Base-by-base conservation (phyloP, 2,888 invertebrate genomes). In the Megalurothrips usitatus region DNA sequence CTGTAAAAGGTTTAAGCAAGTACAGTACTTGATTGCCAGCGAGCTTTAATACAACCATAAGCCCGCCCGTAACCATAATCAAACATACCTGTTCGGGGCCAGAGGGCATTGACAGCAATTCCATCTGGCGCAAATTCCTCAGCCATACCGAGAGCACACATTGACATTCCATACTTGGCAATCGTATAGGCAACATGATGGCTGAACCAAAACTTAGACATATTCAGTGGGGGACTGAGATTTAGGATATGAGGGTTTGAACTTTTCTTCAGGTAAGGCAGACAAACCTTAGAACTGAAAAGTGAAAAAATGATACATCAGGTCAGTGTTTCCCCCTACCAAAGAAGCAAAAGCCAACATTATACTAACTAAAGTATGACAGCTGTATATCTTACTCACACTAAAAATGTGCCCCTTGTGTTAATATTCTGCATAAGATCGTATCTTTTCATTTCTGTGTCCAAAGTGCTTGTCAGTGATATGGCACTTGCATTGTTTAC, bases 91-190 rank as follows among this genome's bases (percentile, higher is more conserved):
- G 97, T 98, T 86, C 91, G 92, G 0, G 99, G 99, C 99, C 99
- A 99, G 0, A 99, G 89, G 0, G 98, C 97, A 88, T 99, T 99
- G 11, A 98, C 97, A 23, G 94, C 96, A 83, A 99, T 93, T 82
- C 94, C 93, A 84, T 91, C 91, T 0, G 91, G 90, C 85, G 91
- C 93, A 85, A 98, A 94, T 88, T 99, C 99, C 83, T 94, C 94
- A 28, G 97, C 91, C 96, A 98, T 97, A 43, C 98, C 98, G 19
- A 98, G 89, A 2, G 95, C 97, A 87, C 98, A 98, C 96, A 99
- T 96, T 0, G 97, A 97, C 98, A 98, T 98, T 43, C 98, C 98
- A 87, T 96, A 99, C 87, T 99, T 99, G 4, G 98, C 96, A 93
- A 98, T 98, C 0, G 98, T 98, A 87, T 99, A 99, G 0, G 98